Conservation (phyloP, 2,113 vertebrate species). For the Pygoscelis antarcticus region DNA sequence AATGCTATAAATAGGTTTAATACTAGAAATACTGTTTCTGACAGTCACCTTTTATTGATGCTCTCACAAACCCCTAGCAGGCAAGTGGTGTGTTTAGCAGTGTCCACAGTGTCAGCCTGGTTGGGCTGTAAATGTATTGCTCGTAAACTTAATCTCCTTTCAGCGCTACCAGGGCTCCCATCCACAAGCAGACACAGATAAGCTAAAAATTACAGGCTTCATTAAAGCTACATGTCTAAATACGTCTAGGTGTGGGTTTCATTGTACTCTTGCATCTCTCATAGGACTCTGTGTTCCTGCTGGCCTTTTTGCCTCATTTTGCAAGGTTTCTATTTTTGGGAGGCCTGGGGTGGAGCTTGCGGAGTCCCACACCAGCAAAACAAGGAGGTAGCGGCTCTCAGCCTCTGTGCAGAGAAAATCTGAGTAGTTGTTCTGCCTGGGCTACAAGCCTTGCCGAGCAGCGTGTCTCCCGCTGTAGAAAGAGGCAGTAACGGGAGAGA, state of each 20-base stretch:
- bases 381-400: conserved; percentile 23
- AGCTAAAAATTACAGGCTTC: conserved; percentile 37
- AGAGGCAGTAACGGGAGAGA: neutral
- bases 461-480: neutral
- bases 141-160: neutral
- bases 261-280: conserved; percentile 20
- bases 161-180: neutral
- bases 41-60: rapidly evolving
- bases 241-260: conserved; percentile 34
- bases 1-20: neutral
- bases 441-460: neutral
- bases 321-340: conserved; percentile 69
- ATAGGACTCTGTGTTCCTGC: conserved; percentile 37
- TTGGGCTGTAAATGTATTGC: neutral
- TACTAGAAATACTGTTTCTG: rapidly evolving
- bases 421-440: neutral
- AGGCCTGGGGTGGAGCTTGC: conserved; percentile 34
- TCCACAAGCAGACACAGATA: conserved; percentile 11
- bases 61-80: neutral
- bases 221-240: neutral
- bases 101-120: neutral
- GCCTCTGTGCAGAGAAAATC: neutral
- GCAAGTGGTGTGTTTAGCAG: neutral
- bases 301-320: conserved; percentile 65
- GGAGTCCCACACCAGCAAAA: conserved; percentile 31